phyloP scores from a whole-genome alignment of 2,797 vertebrate species.

The Thalassophryne amazonica region DNA sequence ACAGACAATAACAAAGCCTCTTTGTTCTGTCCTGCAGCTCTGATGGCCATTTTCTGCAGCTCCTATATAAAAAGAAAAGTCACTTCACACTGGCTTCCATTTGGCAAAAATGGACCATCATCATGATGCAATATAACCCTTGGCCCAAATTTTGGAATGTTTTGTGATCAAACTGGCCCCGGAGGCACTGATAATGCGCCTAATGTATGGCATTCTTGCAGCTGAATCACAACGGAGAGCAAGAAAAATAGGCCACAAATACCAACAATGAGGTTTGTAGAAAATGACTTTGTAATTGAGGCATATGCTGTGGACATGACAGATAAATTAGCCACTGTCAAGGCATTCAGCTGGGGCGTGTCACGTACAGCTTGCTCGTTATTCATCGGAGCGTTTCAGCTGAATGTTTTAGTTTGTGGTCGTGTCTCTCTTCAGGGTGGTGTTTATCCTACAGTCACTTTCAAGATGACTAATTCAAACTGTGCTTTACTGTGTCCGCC shows the following conservation, averaged over 20 bases:
- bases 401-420: conserved; percentile 50
- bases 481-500: neutral
- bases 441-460: conserved; percentile 22
- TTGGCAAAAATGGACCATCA: conserved; percentile 59
- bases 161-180: conserved; percentile 60
- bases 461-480: neutral
- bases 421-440: conserved; percentile 14
- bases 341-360: conserved; percentile 51
- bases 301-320: conserved; percentile 66
- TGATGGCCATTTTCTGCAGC: conserved; percentile 52
- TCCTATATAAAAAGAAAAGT: conserved; percentile 61
- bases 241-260: conserved; percentile 50
- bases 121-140: conserved; percentile 59
- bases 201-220: conserved; percentile 53
- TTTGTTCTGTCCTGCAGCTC: conserved; percentile 60
- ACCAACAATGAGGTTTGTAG: conserved; percentile 65
- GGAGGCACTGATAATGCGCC: conserved; percentile 54
- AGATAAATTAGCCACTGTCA: conserved; percentile 76
- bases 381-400: conserved; percentile 33
- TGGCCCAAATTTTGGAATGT: conserved; percentile 51
- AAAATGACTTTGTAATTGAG: conserved; percentile 78
- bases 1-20: conserved; percentile 47
- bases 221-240: conserved; percentile 37
- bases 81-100: conserved; percentile 49
- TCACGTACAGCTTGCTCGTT: conserved; percentile 43